phyloP scores from a whole-genome alignment of 2,888 invertebrate genomes.

The Thymelicus acteon region DNA sequence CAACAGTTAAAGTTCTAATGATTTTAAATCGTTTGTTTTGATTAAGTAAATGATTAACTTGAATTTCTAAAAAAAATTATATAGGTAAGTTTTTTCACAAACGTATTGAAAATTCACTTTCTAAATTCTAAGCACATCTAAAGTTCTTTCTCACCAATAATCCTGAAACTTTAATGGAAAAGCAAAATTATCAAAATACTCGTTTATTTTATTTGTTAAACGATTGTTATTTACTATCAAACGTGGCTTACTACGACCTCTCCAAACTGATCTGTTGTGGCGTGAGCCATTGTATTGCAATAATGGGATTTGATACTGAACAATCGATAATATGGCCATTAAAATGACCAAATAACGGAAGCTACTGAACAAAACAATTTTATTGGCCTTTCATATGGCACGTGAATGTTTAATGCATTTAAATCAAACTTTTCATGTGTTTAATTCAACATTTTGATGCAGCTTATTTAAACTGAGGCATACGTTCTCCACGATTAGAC shows the following conservation, averaged over 20 bases:
- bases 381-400: not conserved
- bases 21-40: no score
- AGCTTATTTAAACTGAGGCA: not conserved
- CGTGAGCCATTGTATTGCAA: not conserved
- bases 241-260: not conserved
- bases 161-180: no score
- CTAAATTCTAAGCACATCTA: no score
- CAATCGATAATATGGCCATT: slow-evolving; percentile 9
- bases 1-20: no score
- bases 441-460: not conserved
- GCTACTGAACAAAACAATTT: slow-evolving; percentile 1
- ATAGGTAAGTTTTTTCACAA: no score
- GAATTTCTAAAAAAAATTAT: no score
- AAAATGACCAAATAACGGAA: not conserved
- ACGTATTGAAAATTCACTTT: no score
- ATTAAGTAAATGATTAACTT: no score
- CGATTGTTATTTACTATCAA: not conserved
- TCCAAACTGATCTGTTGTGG: not conserved
- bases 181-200: no score
- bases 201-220: no score
- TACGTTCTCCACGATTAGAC: not conserved
- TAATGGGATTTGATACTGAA: not conserved
- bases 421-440: not conserved
- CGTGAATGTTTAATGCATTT: not conserved
- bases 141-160: no score